Evolutionary conservation across 2,888 invertebrate species (phyloP), one percentile per base, ranked within the genome.

Genomic region (Baccha elongata): DNA sequence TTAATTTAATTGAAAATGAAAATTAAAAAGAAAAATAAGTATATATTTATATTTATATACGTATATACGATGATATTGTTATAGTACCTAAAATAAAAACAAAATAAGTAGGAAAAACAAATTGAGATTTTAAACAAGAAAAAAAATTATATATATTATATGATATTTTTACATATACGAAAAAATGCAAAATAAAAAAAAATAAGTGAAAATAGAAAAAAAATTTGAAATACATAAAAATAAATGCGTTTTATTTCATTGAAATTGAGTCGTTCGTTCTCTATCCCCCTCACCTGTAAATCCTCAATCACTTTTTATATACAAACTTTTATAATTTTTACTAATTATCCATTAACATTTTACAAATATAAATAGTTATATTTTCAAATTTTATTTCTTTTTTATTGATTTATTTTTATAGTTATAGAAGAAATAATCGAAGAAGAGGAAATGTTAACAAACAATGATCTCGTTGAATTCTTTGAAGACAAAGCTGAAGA

Each of bases 41-140:
- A 86, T 86, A 88, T 85, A 85, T 85, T 85, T 85, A 85, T 87
- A 88, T 85, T 85, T 85, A 85, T 85, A 85, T 86, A 87, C 86
- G 86, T 86, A 88, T 87, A 88, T 86, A 89, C 84, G 88, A 89
- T 89, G 88, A 90, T 89, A 90, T 89, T 88, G 89, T 90, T 89
- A 73, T 83, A 89, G 89, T 89, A 89, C 89, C 90, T 89, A 89
- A 88, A 87, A 86, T 81, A 73, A 62, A 64, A 48, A 42, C 62
- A 81, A 26, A 68, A 78, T 71, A 85, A 62, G 76, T 76, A 79
- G 73, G 58, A 71, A 76, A 81, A 81, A 64, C 58, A 64, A 76
- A 69, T 68, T 60, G 52, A 52, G 60, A 60, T 68, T 75, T 81
- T 71, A 75, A 75, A 58, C 60, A 73, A 67, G 26, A 53, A 69